These are phyloP conservation scores for Esox lucius DNA, from an alignment of 2,797 vertebrate genomes.

Conservation along the genomic window DNA sequence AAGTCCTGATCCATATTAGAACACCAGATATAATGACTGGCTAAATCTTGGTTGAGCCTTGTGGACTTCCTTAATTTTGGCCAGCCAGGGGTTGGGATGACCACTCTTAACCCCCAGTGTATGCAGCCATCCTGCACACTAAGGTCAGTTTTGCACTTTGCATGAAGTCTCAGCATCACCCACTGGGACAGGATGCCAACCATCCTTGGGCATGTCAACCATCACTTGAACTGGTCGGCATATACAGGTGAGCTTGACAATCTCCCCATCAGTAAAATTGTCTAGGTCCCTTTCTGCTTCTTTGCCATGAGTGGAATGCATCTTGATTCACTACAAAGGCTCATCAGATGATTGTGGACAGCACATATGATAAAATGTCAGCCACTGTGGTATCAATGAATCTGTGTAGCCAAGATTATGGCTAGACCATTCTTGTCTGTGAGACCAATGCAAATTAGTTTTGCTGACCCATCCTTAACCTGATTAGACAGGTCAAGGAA, in stretches of 20 bases:
- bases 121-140: no score
- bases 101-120: no score
- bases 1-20: constrained; percentile 19
- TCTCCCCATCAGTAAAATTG: constrained; percentile 14
- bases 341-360: constrained; percentile 33
- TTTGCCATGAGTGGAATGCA: constrained; percentile 17
- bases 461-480: no score
- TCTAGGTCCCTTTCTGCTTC: constrained; percentile 26
- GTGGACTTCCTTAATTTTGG: constrained; percentile 6
- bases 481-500: no score
- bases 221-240: neutral
- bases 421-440: no score
- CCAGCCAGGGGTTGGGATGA: no score
- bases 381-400: no score
- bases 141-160: neutral
- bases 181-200: constrained; percentile 20
- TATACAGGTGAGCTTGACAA: constrained; percentile 16
- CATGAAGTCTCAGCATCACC: neutral
- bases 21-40: constrained; percentile 31
- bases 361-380: constrained; percentile 2
- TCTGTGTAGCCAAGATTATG: no score
- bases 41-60: constrained; percentile 5
- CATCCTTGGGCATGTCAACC: no score
- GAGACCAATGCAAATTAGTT: no score
- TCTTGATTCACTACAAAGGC: constrained; percentile 15